Percentiles rank a stretch among this genome's conserved stretches.
Evolutionary conservation across 2,888 invertebrate species (phyloP).

Genomic region (Ophion slaviceki): DNA sequence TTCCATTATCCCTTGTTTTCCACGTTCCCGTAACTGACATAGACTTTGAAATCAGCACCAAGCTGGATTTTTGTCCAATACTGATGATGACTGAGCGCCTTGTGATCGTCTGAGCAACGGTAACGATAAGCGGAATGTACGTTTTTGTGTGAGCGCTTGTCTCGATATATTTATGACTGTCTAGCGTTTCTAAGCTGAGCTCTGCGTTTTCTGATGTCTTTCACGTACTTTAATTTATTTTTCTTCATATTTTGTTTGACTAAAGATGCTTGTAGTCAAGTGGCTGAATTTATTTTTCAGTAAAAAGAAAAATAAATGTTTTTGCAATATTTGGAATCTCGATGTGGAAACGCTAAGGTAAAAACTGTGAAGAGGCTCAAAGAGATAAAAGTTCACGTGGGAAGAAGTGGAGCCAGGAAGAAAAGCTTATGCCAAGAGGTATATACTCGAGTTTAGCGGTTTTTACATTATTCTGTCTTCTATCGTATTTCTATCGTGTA

Average conservation of each 20-base stretch:
- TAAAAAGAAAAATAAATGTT: constrained; percentile 1
- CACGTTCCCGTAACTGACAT: neutral
- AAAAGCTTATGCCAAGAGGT: constrained; percentile 61
- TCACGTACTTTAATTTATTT: neutral
- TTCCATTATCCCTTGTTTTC: neutral
- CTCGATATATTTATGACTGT: neutral
- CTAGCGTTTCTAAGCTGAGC: neutral
- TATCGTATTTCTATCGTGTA: too few species aligned
- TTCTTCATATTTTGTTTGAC: neutral
- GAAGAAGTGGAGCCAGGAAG: constrained; percentile 35
- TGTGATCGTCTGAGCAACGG: neutral
- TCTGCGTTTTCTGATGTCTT: neutral
- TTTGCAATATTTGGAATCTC: constrained; percentile 29
- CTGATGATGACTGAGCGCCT: neutral
- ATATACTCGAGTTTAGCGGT: constrained; percentile 54
- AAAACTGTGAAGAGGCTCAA: constrained; percentile 11
- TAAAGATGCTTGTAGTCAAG: neutral
- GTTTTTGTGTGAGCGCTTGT: neutral
- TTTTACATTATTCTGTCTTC: constrained; percentile 39
- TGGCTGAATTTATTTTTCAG: neutral
- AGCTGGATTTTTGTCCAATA: neutral
- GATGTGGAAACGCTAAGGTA: constrained; percentile 25
- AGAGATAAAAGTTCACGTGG: constrained; percentile 52
- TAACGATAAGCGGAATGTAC: neutral
- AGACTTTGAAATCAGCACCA: neutral